Percentiles rank a stretch among this genome's conserved stretches.
phyloP scores from a whole-genome alignment of 2,888 invertebrate genomes.

The Acanthosepion esculentum region DNA sequence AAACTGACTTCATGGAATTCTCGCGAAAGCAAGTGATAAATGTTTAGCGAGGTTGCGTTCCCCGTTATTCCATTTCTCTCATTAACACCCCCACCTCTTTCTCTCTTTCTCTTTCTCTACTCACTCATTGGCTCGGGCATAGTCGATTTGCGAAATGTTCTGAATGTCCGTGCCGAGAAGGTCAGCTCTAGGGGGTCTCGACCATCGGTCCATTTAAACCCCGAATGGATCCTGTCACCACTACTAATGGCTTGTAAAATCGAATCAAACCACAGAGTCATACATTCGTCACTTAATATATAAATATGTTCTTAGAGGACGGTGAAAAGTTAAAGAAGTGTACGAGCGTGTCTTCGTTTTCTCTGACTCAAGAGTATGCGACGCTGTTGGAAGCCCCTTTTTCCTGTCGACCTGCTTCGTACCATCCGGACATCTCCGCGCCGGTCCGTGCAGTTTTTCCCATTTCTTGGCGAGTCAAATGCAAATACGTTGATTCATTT shows the following conservation, averaged over 20 bases:
- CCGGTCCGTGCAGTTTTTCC: background rate
- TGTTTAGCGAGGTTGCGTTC: background rate
- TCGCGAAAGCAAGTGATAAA: background rate
- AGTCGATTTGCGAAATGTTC: background rate
- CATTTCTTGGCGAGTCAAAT: background rate
- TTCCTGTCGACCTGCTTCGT: background rate
- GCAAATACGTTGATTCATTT: constrained; percentile 16
- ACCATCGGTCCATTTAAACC: constrained; percentile 23
- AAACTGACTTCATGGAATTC: background rate
- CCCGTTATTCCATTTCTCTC: background rate
- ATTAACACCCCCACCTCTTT: background rate
- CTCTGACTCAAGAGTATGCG: background rate
- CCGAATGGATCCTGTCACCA: constrained; percentile 18
- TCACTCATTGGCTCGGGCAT: background rate
- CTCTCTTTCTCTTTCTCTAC: background rate
- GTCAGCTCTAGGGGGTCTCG: constrained; percentile 8
- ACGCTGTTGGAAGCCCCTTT: background rate
- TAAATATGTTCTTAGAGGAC: constrained; percentile 33
- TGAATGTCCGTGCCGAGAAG: background rate
- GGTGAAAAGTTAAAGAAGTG: background rate
- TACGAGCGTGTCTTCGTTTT: background rate
- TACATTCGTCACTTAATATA: constrained; percentile 33
- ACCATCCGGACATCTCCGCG: background rate
- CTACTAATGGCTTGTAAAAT: constrained; percentile 21
- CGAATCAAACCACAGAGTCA: constrained; percentile 12